These are phyloP conservation scores for Mus minutoides DNA, from an alignment of 2,797 vertebrate species.

Conservation along the genomic window DNA sequence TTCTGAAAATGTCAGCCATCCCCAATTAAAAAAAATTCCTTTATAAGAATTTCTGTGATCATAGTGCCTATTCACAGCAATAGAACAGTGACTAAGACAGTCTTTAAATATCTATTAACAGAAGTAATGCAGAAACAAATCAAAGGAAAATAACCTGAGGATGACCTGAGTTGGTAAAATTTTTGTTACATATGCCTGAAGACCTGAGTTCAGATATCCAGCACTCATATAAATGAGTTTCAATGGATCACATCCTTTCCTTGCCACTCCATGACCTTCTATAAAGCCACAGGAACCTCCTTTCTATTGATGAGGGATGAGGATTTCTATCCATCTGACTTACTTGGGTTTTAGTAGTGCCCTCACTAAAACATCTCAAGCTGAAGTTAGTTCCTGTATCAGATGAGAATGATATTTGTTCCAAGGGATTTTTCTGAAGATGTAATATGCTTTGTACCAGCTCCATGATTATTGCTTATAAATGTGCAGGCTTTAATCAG, in stretches of 20 bases:
- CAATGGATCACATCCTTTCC: rapidly evolving
- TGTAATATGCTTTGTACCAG: neutral
- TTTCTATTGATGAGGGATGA: neutral
- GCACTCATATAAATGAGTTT: neutral
- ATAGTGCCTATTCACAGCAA: neutral
- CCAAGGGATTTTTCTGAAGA: neutral
- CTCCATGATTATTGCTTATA: neutral
- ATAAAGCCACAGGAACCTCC: neutral
- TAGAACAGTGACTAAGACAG: neutral
- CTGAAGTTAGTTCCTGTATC: neutral
- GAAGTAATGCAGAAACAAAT: neutral
- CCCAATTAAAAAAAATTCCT: neutral
- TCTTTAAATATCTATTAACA: neutral
- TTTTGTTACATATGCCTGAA: neutral
- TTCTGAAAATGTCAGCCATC: neutral
- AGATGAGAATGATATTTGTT: neutral
- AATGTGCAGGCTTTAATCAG: conserved; percentile 12
- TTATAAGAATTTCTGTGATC: neutral
- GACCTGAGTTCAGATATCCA: neutral
- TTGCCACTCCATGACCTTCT: neutral
- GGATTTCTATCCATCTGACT: neutral
- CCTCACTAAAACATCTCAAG: neutral
- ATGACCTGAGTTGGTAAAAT: neutral
- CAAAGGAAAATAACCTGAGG: neutral
- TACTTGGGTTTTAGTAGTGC: neutral